Conservation (phyloP, 2,113 vertebrate species). For the Bettongia penicillata region DNA sequence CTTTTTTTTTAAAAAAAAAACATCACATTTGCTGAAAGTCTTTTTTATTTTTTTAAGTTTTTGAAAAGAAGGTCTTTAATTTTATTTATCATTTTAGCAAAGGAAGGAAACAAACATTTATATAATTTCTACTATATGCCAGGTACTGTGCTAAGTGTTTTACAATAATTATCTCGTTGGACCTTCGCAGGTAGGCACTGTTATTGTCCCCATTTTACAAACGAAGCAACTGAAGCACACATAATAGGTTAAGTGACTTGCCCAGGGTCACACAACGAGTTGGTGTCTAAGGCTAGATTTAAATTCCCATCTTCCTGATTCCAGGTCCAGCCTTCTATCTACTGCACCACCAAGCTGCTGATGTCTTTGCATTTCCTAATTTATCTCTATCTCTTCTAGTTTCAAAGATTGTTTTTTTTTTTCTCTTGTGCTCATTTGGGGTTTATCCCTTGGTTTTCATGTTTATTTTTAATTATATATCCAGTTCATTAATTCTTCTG, state of each 20-base stretch:
- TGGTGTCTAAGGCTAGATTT: background rate
- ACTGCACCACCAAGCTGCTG: accelerated
- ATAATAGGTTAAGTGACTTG: background rate
- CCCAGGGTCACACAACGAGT: background rate
- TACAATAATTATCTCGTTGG: background rate
- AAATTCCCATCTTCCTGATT: background rate
- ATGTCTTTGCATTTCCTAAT: background rate
- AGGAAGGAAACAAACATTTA: background rate
- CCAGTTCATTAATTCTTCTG: background rate
- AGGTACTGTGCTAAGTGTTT: background rate
- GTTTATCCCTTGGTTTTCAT: background rate
- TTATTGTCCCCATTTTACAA: background rate
- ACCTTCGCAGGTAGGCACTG: background rate
- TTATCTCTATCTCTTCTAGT: background rate
- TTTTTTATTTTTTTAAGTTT: background rate
- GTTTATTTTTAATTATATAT: background rate
- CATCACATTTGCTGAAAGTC: background rate
- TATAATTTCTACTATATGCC: background rate
- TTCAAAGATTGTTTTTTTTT: background rate
- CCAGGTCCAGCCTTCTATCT: background rate
- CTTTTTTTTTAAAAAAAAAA: background rate
- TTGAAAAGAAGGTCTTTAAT: background rate
- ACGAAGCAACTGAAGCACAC: background rate
- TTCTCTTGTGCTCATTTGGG: background rate
- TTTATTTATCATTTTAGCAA: background rate